These are phyloP conservation scores for Drosophila prolongata DNA, from an alignment of 2,888 invertebrate genomes.

Conservation along the genomic window DNA sequence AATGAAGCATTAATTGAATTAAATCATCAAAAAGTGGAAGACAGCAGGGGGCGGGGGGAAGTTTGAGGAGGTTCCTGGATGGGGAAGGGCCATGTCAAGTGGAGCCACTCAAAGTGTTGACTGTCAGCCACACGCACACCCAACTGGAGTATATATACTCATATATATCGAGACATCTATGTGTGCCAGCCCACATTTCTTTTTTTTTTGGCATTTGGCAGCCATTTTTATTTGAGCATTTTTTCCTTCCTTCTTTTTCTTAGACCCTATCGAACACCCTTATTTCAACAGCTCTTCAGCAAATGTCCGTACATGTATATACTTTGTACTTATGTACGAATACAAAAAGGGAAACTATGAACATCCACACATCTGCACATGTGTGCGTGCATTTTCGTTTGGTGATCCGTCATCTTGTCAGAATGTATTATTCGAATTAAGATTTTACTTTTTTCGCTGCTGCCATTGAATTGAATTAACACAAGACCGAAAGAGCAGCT, in stretches of 20 bases:
- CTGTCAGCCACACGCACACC: conserved; percentile 73
- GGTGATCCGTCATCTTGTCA: conserved; percentile 85
- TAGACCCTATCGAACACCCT: conserved; percentile 69
- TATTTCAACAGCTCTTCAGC: conserved; percentile 60
- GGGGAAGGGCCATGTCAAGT: conserved; percentile 62
- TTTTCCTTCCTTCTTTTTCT: conserved; percentile 36
- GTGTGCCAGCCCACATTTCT: conserved; percentile 52
- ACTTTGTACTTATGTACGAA: conserved; percentile 24
- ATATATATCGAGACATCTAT: conserved; percentile 5
- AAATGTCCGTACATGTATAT: conserved; percentile 21
- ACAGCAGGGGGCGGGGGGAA: neutral
- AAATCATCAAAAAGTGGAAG: conserved; percentile 61
- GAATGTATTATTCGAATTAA: conserved; percentile 85
- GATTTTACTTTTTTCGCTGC: conserved; percentile 82
- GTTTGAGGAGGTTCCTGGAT: conserved; percentile 25
- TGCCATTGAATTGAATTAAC: conserved; percentile 78
- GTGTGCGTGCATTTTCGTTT: conserved; percentile 75
- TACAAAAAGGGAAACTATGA: conserved; percentile 70
- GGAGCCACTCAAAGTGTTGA: conserved; percentile 75
- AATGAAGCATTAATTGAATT: conserved; percentile 75
- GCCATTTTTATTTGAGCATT: conserved; percentile 64
- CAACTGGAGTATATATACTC: conserved; percentile 16
- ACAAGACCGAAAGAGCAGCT: conserved; percentile 46
- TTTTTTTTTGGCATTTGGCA: conserved; percentile 56
- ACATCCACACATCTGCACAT: conserved; percentile 37